Evolutionary conservation across 2,888 invertebrate genomes (phyloP).

Genomic region (Baccha elongata): DNA sequence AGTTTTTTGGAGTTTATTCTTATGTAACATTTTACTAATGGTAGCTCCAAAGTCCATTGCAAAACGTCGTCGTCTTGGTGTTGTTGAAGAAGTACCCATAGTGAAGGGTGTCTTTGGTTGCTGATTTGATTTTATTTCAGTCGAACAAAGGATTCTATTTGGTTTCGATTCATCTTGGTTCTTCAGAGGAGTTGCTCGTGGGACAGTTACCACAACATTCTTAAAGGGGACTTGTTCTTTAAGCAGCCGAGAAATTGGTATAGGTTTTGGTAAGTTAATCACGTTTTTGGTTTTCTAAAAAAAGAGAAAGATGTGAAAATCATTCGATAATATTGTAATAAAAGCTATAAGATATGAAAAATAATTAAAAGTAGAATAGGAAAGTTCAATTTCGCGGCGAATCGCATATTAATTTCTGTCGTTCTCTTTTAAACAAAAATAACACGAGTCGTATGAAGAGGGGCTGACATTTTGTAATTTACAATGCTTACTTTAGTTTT

Average conservation of each 20-base stretch:
- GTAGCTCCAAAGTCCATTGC: constrained; percentile 28
- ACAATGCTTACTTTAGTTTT: too few relatives aligned
- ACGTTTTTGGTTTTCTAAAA: constrained; percentile 10
- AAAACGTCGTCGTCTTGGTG: constrained; percentile 20
- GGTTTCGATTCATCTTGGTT: not conserved
- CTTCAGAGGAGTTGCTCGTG: not conserved
- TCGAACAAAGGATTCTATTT: not conserved
- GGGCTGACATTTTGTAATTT: too few relatives aligned
- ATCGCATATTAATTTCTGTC: too few relatives aligned
- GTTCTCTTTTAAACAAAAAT: too few relatives aligned
- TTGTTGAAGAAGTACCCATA: not conserved
- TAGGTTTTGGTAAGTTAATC: not conserved
- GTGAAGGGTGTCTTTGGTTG: constrained; percentile 28
- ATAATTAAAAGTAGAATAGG: too few relatives aligned
- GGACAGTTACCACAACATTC: not conserved
- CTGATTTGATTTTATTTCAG: not conserved
- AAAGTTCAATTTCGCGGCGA: too few relatives aligned
- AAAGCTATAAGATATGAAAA: too few relatives aligned
- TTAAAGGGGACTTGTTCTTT: not conserved
- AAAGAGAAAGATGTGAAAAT: not conserved
- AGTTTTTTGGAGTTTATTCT: constrained; percentile 12
- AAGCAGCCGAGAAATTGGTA: not conserved
- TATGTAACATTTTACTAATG: constrained; percentile 49
- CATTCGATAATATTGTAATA: too few relatives aligned
- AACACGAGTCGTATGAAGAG: too few relatives aligned